phyloP scores from a whole-genome alignment of 92 coral and sea anemone species.

The Phenganax stokvisi region DNA sequence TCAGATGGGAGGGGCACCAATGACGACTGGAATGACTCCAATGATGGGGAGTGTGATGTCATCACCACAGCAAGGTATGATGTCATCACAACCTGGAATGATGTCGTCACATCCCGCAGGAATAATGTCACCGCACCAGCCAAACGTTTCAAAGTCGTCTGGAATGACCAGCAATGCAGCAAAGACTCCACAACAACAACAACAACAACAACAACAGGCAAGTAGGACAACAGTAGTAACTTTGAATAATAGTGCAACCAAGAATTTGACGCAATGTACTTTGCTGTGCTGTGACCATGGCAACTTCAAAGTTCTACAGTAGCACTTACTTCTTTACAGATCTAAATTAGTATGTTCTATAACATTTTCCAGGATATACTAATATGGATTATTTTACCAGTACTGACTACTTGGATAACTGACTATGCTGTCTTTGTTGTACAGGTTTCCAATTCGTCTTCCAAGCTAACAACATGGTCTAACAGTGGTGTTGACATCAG shows the following conservation, averaged over 20 bases:
- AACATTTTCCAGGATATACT: too few species aligned
- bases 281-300: neutral
- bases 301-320: too few species aligned
- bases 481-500: slow-evolving; percentile 93
- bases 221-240: neutral
- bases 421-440: neutral
- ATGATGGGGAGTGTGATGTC: slow-evolving; percentile 24
- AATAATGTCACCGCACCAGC: neutral
- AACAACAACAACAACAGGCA: neutral
- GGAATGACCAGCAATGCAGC: neutral
- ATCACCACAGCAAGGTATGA: slow-evolving; percentile 23
- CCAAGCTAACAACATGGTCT: slow-evolving; percentile 91
- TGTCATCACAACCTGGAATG: slow-evolving; percentile 9
- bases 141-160: slow-evolving; percentile 8
- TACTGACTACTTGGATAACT: neutral
- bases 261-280: neutral
- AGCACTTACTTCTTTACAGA: too few species aligned
- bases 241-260: neutral
- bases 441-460: slow-evolving; percentile 14
- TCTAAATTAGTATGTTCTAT: too few species aligned
- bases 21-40: slow-evolving; percentile 15
- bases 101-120: neutral
- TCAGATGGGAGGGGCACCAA: slow-evolving; percentile 4
- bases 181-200: neutral
- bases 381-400: neutral